phyloP scores from a whole-genome alignment of 2,113 vertebrate genomes.

The Leptocoma aspasia region DNA sequence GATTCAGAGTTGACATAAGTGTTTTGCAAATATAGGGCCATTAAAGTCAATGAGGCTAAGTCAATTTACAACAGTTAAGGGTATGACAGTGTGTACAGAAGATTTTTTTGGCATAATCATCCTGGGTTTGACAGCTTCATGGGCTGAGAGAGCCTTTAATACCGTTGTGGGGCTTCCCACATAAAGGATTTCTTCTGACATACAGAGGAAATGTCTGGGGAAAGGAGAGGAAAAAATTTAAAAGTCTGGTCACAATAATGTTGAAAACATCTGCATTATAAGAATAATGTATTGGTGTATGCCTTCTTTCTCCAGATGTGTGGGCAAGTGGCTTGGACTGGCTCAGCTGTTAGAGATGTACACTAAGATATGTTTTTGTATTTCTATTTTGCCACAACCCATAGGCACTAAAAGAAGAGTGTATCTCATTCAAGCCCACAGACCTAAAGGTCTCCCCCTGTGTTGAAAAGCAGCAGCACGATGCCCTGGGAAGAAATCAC shows the following conservation, averaged over 20 bases:
- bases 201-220: not conserved
- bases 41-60: not conserved
- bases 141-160: not conserved
- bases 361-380: too few relatives aligned
- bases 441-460: too few relatives aligned
- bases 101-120: not conserved
- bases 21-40: constrained; percentile 7
- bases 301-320: not conserved
- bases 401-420: too few relatives aligned
- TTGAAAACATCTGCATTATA: not conserved
- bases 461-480: not conserved
- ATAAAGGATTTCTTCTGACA: not conserved
- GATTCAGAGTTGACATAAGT: not conserved
- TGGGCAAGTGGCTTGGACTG: too few relatives aligned
- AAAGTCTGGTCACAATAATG: not conserved
- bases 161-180: not conserved
- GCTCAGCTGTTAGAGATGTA: too few relatives aligned
- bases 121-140: not conserved
- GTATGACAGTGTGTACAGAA: not conserved
- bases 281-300: not conserved
- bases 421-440: too few relatives aligned
- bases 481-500: not conserved
- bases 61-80: not conserved
- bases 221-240: not conserved
- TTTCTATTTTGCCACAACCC: too few relatives aligned